Percentiles rank a stretch among this genome's conserved stretches.
Evolutionary conservation across 2,113 vertebrate genomes (phyloP).

Genomic region (Danio rerio): GRCz12tu NC_133176.1:11408501-11409000

Average conservation of each 20-base stretch:
- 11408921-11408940: not conserved
- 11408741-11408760: slow-evolving; percentile 37
- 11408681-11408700: slow-evolving; percentile 35
- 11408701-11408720: slow-evolving; percentile 39
- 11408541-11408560: slow-evolving; percentile 42
- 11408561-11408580: slow-evolving; percentile 44
- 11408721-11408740: slow-evolving; percentile 32
- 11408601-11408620: slow-evolving; percentile 24
- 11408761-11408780: slow-evolving; percentile 8
- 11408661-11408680: slow-evolving; percentile 48
- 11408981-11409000: not conserved
- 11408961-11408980: not conserved
- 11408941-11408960: not conserved
- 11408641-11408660: slow-evolving; percentile 44
- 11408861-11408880: slow-evolving; percentile 10
- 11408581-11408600: not conserved
- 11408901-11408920: slow-evolving; percentile 19
- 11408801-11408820: not conserved
- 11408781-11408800: not conserved
- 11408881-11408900: slow-evolving; percentile 13
- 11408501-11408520: slow-evolving; percentile 15
- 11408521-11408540: not conserved
- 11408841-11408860: not conserved
- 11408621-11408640: not conserved
- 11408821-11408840: not conserved